Base-by-base conservation (phyloP, 2,113 vertebrate genomes). In the Cygnus buccinator region DNA sequence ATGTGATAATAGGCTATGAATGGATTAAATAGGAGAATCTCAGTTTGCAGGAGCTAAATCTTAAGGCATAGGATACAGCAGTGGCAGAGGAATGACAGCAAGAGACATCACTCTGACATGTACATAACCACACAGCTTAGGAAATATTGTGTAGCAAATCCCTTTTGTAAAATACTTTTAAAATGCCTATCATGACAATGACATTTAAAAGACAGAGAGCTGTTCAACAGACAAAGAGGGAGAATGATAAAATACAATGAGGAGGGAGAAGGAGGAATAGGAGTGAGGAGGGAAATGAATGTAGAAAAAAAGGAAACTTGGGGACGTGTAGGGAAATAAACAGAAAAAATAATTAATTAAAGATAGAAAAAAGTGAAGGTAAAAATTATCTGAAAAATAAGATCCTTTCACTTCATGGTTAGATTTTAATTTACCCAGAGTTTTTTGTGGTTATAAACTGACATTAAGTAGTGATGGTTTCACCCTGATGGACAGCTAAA, bases 101-200 rank as follows among this genome's bases (percentile, higher is more conserved):
- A 89, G 41, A 95, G 48, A 54, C 73, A 74, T 59, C 37, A 55
- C 58, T 94, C 92, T 96, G 86, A 93, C 94, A 86, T 48, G 63
- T 87, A 93, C 21, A 20, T 80, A 92, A 35, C 70, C 86, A 88
- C 65, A 75, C 29, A 87, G 37, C 73, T 92, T 95, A 86, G 28
- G 29, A 90, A 52, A 94, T 92, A 58, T 35, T 83, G 62, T 94
- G 55, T 93, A 65, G 55, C 66, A 92, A 78, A 89, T 92, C 66
- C n/a, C 65, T 91, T 87, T 58, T 87, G 71, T 89, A 92, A 94
- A 95, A 87, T 37, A 41, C 61, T 94, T 96, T 90, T 73, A 92
- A 87, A 96, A 93, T 71, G 83, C 54, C 65, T 67, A 63, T 90
- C 94, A 78, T 90, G 72, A 65, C 61, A 94, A 68, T 78, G 88